Conservation (phyloP, 2,797 vertebrate genomes). For the Megaceryle alcyon region DNA sequence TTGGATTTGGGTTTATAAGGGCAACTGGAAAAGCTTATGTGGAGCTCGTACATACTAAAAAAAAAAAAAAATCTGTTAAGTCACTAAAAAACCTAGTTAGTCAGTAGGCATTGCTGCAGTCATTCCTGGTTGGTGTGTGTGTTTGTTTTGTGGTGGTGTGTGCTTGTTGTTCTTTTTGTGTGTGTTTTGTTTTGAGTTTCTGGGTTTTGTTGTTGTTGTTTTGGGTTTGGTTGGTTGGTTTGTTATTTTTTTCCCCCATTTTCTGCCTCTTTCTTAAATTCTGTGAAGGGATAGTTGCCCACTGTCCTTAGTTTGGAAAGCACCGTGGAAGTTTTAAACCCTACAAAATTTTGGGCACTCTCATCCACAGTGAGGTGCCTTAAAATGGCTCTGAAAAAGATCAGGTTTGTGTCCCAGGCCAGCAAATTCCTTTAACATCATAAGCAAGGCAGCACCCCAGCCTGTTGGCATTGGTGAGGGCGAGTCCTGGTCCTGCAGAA, state of each 20-base stretch:
- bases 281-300: not conserved
- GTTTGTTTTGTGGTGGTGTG: too few species aligned
- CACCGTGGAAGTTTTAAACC: not conserved
- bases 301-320: not conserved
- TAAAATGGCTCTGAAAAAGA: not conserved
- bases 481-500: not conserved
- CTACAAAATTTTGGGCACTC: fast-evolving
- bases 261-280: not conserved
- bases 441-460: not conserved
- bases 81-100: not conserved
- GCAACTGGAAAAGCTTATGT: not conserved
- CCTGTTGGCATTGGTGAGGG: not conserved
- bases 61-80: not conserved
- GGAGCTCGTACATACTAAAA: not conserved
- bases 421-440: not conserved
- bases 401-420: not conserved
- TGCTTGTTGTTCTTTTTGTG: too few species aligned
- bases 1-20: not conserved
- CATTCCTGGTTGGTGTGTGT: not conserved
- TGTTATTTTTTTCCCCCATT: not conserved
- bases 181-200: too few species aligned
- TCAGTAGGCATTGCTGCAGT: not conserved
- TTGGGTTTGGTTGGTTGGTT: not conserved
- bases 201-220: too few species aligned
- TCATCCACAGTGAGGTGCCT: not conserved